Evolutionary conservation across 2,113 vertebrate genomes (phyloP).

Genomic region (Lampris megalopsis): DNA sequence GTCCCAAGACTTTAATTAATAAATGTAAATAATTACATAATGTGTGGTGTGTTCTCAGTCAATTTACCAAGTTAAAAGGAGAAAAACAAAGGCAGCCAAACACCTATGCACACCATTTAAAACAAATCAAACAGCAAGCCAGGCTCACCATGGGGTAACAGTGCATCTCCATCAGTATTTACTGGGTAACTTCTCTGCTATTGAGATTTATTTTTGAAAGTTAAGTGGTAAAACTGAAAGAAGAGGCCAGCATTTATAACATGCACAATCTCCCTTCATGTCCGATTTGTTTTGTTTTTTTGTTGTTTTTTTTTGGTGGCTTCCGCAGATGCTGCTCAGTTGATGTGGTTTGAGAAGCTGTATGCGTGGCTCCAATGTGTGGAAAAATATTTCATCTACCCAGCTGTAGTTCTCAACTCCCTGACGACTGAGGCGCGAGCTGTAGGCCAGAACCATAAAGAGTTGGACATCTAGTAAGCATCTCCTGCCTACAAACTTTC

Average conservation of each 20-base stretch:
- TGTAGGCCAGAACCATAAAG: conserved; percentile 85
- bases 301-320: background rate
- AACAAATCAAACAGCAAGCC: too few relatives aligned
- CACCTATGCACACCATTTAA: too few relatives aligned
- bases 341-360: conserved; percentile 96
- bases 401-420: conserved; percentile 90
- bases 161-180: background rate
- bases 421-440: conserved; percentile 88
- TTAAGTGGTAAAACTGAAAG: too few relatives aligned
- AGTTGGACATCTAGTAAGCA: conserved; percentile 89
- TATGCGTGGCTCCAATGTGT: conserved; percentile 91
- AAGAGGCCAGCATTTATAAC: background rate
- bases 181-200: background rate
- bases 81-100: too few relatives aligned
- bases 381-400: conserved; percentile 92
- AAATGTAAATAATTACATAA: too few relatives aligned
- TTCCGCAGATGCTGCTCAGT: conserved; percentile 86
- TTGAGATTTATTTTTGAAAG: too few relatives aligned
- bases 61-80: background rate
- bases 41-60: too few relatives aligned
- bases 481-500: background rate
- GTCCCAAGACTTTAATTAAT: too few relatives aligned
- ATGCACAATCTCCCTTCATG: background rate
- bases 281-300: background rate
- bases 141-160: too few relatives aligned